Conservation (phyloP, 2,113 vertebrate species). For the Maccullochella peelii region DNA sequence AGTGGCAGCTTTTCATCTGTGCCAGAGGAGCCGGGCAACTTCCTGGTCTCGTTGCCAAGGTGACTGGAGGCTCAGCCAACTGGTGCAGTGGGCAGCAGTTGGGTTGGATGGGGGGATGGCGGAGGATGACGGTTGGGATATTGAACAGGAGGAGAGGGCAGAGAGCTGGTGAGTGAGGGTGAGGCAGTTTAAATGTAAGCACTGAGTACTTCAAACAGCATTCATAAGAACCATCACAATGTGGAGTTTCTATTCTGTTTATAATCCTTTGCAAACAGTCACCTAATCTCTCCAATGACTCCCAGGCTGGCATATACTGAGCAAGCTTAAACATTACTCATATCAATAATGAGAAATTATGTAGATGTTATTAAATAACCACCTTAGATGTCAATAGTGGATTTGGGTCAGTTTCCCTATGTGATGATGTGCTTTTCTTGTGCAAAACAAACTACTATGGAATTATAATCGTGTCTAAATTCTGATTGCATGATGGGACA, state of each 20-base stretch:
- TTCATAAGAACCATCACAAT: slow-evolving; percentile 4
- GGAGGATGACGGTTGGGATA: slow-evolving; percentile 64
- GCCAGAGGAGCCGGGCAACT: slow-evolving; percentile 80
- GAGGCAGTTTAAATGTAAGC: slow-evolving; percentile 66
- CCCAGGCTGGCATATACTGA: not conserved
- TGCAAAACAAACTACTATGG: not conserved
- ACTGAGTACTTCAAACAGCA: slow-evolving; percentile 23
- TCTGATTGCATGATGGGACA: not conserved
- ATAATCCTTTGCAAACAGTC: slow-evolving; percentile 29
- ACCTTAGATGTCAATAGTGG: not conserved
- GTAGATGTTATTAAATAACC: not conserved
- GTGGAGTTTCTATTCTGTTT: slow-evolving; percentile 3
- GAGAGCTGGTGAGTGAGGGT: slow-evolving; percentile 14
- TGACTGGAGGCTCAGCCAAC: slow-evolving; percentile 78
- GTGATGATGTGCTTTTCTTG: not conserved
- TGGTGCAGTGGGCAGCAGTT: slow-evolving; percentile 69
- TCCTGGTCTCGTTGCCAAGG: slow-evolving; percentile 82
- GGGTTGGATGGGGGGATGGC: slow-evolving; percentile 39
- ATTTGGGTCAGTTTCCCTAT: not conserved
- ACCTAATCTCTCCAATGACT: slow-evolving; percentile 14
- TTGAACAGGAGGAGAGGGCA: slow-evolving; percentile 24
- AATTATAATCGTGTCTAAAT: too few relatives aligned
- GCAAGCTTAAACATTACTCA: not conserved
- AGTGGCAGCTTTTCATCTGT: slow-evolving; percentile 81
- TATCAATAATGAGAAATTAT: not conserved